Base-by-base conservation (phyloP, 2,888 invertebrate genomes). In the Limulus polyphemus region DNA sequence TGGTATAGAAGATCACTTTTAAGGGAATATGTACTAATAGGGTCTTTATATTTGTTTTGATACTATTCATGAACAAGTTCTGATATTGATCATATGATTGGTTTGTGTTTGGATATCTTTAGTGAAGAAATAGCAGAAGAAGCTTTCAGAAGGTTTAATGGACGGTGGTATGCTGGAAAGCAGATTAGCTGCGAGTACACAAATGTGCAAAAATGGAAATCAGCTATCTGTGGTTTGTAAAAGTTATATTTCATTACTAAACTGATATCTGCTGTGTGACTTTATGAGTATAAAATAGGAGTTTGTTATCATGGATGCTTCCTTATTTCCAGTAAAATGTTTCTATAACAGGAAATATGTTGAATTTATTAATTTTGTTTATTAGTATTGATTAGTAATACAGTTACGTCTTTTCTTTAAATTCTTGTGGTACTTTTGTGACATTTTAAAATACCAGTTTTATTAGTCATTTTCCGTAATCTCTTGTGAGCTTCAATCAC, bases 161-260 rank as follows among this genome's bases (percentile, higher is more conserved):
- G 75, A 1, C 70, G 77, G 54, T 78, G 72, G 72, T 78, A 77
- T 69, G 77, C 73, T 47, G 76, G 77, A 1, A 73, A 72, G 58
- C 77, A 77, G 69, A 65, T 78, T 1, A 71, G 72, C 7, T 75
- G 75, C 65, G 71, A 75, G 63, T 76, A 75, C 70, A 72, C 74
- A 16, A 66, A 69, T 58, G 74, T 78, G 11, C 69, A 71, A 3
- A 74, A 73, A 48, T 78, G 78, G 78, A 74, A 73, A 63, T 65
- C 73, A 48, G 77, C 78, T 16, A 76, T 78, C 57, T 78, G 78
- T 74, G 77, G 77, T 77, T 63, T 63, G 49, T 64, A 16, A 51
- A 48, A 14, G 46, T 51, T 7, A 51, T 16, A 48, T 11, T 14
- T 47, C 17, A 2, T 32, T 32, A 5, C 32, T 5, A 32, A 32